Evolutionary conservation across 2,888 invertebrate species (phyloP).

Genomic region (Drosophila nr. fundita): DNA sequence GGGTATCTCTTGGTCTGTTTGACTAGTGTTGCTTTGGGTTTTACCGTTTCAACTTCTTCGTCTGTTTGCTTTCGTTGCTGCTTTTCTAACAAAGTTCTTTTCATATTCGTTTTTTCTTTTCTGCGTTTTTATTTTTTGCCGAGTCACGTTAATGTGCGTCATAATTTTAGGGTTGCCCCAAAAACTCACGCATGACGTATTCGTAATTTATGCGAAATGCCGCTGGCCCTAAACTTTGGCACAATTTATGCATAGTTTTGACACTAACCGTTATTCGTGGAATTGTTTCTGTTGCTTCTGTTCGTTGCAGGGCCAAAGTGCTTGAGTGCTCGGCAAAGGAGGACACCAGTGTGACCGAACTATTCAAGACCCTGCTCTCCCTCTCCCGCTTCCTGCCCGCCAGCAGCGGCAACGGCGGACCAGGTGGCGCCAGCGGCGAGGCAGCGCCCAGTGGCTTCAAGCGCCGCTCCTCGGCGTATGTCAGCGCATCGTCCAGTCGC

Average conservation of each 20-base stretch:
- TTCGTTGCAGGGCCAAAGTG: conserved; percentile 88
- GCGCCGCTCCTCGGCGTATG: conserved; percentile 91
- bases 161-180: conserved; percentile 32
- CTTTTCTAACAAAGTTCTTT: conserved; percentile 21
- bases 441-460: conserved; percentile 87
- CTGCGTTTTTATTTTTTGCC: conserved; percentile 18
- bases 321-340: conserved; percentile 92
- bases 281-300: neutral
- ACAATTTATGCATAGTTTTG: conserved; percentile 37
- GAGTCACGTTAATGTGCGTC: conserved; percentile 46
- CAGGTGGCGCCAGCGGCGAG: conserved; percentile 85
- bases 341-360: conserved; percentile 91
- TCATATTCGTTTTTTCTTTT: conserved; percentile 7
- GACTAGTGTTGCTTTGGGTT: neutral
- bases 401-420: conserved; percentile 85
- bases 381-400: conserved; percentile 90
- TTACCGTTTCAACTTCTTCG: neutral
- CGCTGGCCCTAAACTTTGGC: conserved; percentile 14
- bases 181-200: conserved; percentile 35
- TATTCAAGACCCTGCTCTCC: conserved; percentile 92
- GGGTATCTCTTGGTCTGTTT: neutral
- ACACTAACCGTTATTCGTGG: conserved; percentile 19
- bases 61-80: conserved; percentile 13
- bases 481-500: conserved; percentile 86
- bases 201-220: conserved; percentile 43